These are phyloP conservation scores for Microcebus tavaratra DNA, from an alignment of 2,113 vertebrate species.

Conservation along the genomic window DNA sequence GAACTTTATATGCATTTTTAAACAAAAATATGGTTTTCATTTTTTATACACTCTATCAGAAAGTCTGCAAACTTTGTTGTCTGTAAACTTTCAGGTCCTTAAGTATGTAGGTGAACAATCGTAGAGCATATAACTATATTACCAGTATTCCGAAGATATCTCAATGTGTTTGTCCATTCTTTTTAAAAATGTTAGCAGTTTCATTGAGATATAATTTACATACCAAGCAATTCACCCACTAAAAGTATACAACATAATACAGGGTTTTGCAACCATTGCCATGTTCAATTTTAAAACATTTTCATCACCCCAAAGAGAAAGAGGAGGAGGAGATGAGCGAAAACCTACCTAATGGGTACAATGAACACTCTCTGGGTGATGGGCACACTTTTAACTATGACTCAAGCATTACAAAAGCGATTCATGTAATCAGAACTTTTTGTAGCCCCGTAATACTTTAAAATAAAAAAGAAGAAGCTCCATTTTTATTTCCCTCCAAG, in stretches of 20 bases:
- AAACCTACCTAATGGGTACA: too few relatives aligned
- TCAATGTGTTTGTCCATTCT: background rate
- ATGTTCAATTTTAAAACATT: background rate
- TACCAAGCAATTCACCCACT: background rate
- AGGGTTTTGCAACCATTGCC: background rate
- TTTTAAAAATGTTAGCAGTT: constrained; percentile 14
- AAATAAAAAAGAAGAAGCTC: background rate
- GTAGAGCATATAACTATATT: background rate
- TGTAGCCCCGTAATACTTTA: too few relatives aligned
- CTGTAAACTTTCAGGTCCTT: background rate
- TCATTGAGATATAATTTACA: background rate
- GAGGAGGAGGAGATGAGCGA: too few relatives aligned
- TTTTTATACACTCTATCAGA: background rate
- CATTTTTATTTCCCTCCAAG: background rate
- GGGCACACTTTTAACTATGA: too few relatives aligned
- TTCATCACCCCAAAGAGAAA: background rate
- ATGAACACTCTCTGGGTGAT: too few relatives aligned
- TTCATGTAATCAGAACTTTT: too few relatives aligned
- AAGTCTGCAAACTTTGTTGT: background rate
- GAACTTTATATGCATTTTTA: background rate
- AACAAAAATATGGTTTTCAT: background rate
- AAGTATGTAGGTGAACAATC: background rate
- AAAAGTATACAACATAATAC: background rate
- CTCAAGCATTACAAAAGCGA: too few relatives aligned
- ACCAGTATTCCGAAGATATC: background rate